phyloP scores from a whole-genome alignment of 2,797 vertebrate species.

The Sebastiscus tertius region DNA sequence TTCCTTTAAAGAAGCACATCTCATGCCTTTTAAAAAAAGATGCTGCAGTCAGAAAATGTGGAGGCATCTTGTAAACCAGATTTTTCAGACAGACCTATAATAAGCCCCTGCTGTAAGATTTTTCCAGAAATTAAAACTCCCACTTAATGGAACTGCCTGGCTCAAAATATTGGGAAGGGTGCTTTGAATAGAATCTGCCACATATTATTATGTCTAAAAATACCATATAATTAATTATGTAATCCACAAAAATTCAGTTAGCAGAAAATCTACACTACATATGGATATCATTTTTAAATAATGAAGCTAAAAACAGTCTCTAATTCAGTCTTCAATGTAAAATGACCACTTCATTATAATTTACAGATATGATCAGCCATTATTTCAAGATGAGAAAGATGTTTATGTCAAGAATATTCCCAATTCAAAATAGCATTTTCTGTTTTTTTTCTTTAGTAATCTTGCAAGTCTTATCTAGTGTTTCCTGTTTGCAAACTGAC shows the following conservation, averaged over 20 bases:
- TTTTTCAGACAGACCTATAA: constrained; percentile 16
- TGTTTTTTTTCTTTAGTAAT: background rate
- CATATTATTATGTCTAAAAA: background rate
- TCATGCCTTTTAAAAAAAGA: background rate
- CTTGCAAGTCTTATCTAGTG: background rate
- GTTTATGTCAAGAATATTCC: background rate
- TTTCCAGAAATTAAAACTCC: constrained; percentile 14
- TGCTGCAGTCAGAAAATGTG: background rate
- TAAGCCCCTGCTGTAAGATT: background rate
- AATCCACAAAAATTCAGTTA: background rate
- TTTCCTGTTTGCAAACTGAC: background rate
- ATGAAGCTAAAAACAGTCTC: background rate
- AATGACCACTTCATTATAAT: background rate
- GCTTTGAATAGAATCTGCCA: background rate
- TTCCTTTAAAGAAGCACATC: background rate
- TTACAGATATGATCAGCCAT: background rate
- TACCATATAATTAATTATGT: background rate
- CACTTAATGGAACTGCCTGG: background rate
- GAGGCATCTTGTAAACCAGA: background rate
- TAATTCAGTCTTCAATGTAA: background rate
- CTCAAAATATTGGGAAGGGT: background rate
- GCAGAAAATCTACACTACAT: background rate
- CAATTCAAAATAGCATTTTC: background rate
- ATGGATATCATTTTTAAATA: background rate
- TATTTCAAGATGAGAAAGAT: background rate